Base-by-base conservation (phyloP, 1,140 invertebrate species). In the Centruroides sculpturatus region DNA sequence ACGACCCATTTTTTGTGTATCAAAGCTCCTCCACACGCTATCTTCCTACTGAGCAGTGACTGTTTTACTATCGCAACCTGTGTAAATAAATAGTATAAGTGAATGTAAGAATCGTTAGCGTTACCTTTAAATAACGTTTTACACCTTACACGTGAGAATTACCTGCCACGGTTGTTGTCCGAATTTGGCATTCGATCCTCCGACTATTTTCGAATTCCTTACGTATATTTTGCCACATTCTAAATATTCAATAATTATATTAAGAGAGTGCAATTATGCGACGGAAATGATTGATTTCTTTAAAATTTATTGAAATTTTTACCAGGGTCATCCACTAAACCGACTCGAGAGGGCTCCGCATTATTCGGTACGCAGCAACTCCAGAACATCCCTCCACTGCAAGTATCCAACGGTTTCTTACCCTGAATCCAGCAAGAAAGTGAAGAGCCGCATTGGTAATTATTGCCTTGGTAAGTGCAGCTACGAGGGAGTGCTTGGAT, bases 381-480 rank as follows among this genome's bases (percentile, higher is more conserved):
- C 89, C 89, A 92, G 64, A 92, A 87, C 77, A 92, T 82, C 36
- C 90, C 91, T 53, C 90, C 90, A n/a, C 86, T 90, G 73, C 91
- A 95, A 0, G 92, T 79, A 75, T 95, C 90, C 68, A 70, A 55
- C 0, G 90, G 89, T 62, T 86, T 82, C 11, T 87, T 86, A 7
- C 90, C 90, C 11, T 85, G 84, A 53, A 94, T 75, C 12, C 92
- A 87, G 71, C 91, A 95, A 54, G 86, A 86, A 64, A 95, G 86
- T 71, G 88, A 90, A 55, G 93, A 78, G 1, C 89, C 87, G 70
- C 91, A 95, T 63, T 88, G 84, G 76, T 88, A 92, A 69, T 85
- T 83, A 7, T 85, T 80, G n/a, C 89, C 89, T 67, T 86, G 83
- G 78, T 89, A 92, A 67, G 86, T 86, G 71, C 91, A 95, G 34